These are phyloP conservation scores for Muntiacus muntjak DNA, from an alignment of 2,113 vertebrate species.

Conservation along the genomic window DNA sequence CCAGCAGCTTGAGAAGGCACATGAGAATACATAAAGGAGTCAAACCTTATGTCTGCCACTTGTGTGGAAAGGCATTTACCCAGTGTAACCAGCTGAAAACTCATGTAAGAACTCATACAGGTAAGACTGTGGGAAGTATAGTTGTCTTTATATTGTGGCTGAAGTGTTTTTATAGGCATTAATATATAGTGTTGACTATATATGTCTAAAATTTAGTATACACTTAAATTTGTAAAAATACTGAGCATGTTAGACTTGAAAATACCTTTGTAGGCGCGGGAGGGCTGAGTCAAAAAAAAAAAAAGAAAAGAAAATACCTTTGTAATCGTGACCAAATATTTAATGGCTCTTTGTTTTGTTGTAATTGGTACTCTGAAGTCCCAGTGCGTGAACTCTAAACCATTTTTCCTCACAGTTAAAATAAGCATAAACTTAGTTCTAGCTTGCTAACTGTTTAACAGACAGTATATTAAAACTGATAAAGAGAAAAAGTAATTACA, in stretches of 20 bases:
- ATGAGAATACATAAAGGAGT: constrained; percentile 98
- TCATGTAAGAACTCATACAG: constrained; percentile 97
- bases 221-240: constrained; percentile 12
- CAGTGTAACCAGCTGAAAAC: constrained; percentile 98
- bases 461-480: constrained; percentile 2
- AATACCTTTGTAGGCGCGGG: background rate
- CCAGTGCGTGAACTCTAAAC: background rate
- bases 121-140: constrained; percentile 76
- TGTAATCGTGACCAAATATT: constrained; percentile 12
- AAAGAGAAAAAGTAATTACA: constrained; percentile 8
- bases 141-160: background rate
- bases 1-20: constrained; percentile 94
- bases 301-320: background rate
- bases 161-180: background rate
- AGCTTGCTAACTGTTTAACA: constrained; percentile 19
- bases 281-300: no score
- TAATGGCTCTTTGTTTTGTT: background rate
- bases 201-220: background rate
- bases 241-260: constrained; percentile 21
- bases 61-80: constrained; percentile 95
- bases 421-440: constrained; percentile 9
- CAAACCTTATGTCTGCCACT: constrained; percentile 94
- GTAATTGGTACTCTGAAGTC: background rate
- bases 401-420: constrained; percentile 17
- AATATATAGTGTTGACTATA: background rate